Percentiles rank a stretch among this genome's conserved stretches.
These are phyloP conservation scores for Brachymystax lenok DNA, from an alignment of 2,797 vertebrate species.

Conservation along the genomic window DNA sequence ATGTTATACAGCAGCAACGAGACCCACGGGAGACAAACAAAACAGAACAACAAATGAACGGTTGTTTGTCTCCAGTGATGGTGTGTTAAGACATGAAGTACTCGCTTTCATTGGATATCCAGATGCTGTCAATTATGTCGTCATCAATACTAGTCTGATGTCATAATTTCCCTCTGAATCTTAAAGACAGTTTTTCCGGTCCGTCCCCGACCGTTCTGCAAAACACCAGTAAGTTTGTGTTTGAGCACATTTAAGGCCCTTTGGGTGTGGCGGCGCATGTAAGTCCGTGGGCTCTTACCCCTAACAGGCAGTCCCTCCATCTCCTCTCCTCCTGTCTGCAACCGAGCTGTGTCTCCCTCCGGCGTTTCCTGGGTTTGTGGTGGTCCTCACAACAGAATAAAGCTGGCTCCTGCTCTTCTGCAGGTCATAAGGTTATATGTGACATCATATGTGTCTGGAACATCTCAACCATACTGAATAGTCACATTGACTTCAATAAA, in stretches of 20 bases:
- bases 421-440: not conserved
- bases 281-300: conserved; percentile 39
- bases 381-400: not conserved
- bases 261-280: conserved; percentile 52
- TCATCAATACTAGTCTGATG: conserved; percentile 45
- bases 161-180: conserved; percentile 67
- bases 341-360: conserved; percentile 45
- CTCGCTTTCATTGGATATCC: not conserved
- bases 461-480: not conserved
- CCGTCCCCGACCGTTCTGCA: conserved; percentile 89
- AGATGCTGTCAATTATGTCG: conserved; percentile 10
- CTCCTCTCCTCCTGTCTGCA: not conserved
- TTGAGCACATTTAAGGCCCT: not conserved
- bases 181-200: conserved; percentile 88
- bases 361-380: not conserved
- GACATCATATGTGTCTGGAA: not conserved
- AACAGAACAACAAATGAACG: not conserved
- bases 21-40: not conserved
- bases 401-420: not conserved
- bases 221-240: conserved; percentile 83
- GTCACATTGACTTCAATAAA: not conserved
- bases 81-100: not conserved
- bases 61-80: not conserved
- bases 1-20: not conserved
- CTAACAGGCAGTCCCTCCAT: not conserved